Percentiles rank a stretch among this genome's conserved stretches.
Conservation (phyloP, 2,113 vertebrate genomes). For the Anhinga anhinga region DNA sequence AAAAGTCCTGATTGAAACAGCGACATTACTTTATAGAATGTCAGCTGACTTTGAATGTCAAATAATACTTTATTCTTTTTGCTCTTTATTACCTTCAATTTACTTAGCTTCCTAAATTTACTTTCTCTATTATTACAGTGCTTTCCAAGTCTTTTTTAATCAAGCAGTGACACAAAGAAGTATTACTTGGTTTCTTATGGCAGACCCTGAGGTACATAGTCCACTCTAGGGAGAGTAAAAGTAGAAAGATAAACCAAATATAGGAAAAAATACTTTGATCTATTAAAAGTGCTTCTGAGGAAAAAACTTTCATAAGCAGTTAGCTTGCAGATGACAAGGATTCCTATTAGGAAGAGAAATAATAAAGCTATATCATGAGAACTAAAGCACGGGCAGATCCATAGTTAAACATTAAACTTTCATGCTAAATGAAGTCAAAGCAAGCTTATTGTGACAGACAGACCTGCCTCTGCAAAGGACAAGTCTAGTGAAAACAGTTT, state of each 20-base stretch:
- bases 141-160: neutral
- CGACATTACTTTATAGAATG: neutral
- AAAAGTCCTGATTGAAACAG: neutral
- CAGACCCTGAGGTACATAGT: neutral
- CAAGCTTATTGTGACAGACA: neutral
- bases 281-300: neutral
- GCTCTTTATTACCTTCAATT: neutral
- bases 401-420: neutral
- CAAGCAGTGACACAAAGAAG: neutral
- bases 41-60: neutral
- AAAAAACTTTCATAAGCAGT: neutral
- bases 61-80: neutral
- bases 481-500: neutral
- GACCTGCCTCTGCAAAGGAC: neutral
- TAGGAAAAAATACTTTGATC: neutral
- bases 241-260: neutral
- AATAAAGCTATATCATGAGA: neutral
- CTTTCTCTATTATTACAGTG: neutral
- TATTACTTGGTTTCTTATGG: neutral
- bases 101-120: neutral
- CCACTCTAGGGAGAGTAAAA: neutral
- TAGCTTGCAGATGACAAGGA: neutral
- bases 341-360: neutral
- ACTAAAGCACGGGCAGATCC: neutral
- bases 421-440: neutral